Conservation (phyloP, 2,797 vertebrate species). For the Argentina silus region DNA sequence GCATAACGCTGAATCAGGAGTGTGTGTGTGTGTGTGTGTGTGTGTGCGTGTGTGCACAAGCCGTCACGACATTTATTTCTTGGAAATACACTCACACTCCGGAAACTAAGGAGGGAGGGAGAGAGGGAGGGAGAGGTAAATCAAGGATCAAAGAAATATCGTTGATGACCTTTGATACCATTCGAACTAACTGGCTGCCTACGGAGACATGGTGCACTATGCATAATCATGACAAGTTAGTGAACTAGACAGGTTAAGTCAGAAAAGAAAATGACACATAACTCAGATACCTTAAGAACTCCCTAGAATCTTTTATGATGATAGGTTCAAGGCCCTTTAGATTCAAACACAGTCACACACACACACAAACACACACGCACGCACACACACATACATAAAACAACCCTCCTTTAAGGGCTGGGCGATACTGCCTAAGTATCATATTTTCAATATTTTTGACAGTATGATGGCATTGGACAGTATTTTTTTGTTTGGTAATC, state of each 20-base stretch:
- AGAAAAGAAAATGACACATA: neutral
- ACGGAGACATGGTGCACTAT: neutral
- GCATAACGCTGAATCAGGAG: slow-evolving; percentile 28
- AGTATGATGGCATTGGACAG: too few species aligned
- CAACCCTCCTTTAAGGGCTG: neutral
- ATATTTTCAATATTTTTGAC: too few species aligned
- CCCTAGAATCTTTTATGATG: neutral
- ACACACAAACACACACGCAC: neutral
- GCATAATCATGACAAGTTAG: too few species aligned
- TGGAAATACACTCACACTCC: slow-evolving; percentile 12
- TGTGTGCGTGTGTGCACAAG: slow-evolving; percentile 26
- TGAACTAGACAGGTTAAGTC: too few species aligned
- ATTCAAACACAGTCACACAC: neutral
- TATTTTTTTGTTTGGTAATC: too few species aligned
- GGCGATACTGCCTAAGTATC: too few species aligned
- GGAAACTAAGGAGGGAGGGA: slow-evolving; percentile 20
- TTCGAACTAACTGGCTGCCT: neutral
- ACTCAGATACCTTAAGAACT: neutral
- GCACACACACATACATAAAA: slow-evolving; percentile 7
- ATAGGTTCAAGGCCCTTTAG: neutral
- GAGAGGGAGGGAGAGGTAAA: slow-evolving; percentile 6
- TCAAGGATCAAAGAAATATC: slow-evolving; percentile 37
- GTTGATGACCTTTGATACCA: too few species aligned
- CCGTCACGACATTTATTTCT: slow-evolving; percentile 28
- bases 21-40: slow-evolving; percentile 20